Evolutionary conservation across 2,888 invertebrate genomes (phyloP).

Genomic region (Antitype chi): DNA sequence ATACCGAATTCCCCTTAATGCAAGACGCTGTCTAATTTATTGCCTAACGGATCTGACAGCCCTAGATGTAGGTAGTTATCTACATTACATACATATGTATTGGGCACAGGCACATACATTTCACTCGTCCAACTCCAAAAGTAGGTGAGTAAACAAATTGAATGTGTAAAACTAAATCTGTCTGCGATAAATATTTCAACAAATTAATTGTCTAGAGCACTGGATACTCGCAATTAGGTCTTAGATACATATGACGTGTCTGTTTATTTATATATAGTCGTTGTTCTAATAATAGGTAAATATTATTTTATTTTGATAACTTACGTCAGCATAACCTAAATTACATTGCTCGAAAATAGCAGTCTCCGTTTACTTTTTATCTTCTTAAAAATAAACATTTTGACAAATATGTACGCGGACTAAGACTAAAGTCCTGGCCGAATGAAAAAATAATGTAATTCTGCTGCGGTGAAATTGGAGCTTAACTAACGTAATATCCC

Average conservation of each 20-base stretch:
- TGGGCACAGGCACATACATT: conserved; percentile 23
- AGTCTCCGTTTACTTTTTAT: not conserved
- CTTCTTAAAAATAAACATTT: not conserved
- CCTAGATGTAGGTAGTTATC: conserved; percentile 4
- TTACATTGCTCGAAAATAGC: conserved; percentile 2
- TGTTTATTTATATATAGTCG: conserved; percentile 1
- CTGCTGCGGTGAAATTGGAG: conserved; percentile 3
- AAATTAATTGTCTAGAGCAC: conserved; percentile 30
- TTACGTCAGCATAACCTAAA: conserved; percentile 5
- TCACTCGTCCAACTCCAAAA: conserved; percentile 33
- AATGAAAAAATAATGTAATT: conserved; percentile 19
- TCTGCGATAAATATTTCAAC: conserved; percentile 58
- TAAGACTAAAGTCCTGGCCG: not conserved
- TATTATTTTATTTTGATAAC: conserved; percentile 23
- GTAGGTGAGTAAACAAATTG: conserved; percentile 56
- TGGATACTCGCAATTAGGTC: conserved; percentile 25
- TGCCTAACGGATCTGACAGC: conserved; percentile 15
- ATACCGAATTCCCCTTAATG: not conserved
- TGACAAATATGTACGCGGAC: not conserved
- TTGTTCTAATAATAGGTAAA: conserved; percentile 30
- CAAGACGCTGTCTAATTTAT: conserved; percentile 1
- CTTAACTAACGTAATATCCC: conserved; percentile 12
- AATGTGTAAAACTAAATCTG: conserved; percentile 55
- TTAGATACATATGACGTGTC: not conserved
- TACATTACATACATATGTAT: conserved; percentile 12